Evolutionary conservation across 2,888 invertebrate genomes (phyloP).

Genomic region (Dorcus parallelipipedus): DNA sequence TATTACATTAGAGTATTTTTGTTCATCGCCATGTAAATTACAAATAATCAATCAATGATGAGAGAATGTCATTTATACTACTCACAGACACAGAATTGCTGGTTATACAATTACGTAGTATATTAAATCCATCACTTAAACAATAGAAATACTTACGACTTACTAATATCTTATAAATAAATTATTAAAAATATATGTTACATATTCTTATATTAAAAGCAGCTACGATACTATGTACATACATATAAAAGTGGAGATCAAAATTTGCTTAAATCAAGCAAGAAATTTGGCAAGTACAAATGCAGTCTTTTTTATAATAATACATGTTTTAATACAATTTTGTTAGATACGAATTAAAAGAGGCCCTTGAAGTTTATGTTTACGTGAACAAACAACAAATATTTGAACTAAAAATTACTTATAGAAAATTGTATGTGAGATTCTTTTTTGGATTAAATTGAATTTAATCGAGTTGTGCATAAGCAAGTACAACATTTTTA

Average conservation of each 20-base stretch:
- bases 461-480: constrained; percentile 70
- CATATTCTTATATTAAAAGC: constrained; percentile 9
- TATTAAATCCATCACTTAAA: constrained; percentile 9
- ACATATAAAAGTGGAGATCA: constrained; percentile 12
- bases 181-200: constrained; percentile 17
- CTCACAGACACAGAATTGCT: not conserved
- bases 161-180: constrained; percentile 13
- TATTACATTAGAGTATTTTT: not conserved
- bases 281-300: constrained; percentile 18
- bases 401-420: not conserved
- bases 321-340: not conserved
- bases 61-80: not conserved
- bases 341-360: not conserved
- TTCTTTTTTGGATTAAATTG: too few species aligned
- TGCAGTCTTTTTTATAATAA: constrained; percentile 10
- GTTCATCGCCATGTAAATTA: not conserved
- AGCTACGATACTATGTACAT: constrained; percentile 7
- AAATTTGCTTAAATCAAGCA: constrained; percentile 2
- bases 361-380: not conserved
- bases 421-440: not conserved
- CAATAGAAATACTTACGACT: constrained; percentile 5
- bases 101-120: not conserved
- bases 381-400: not conserved
- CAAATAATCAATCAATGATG: not conserved
- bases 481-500: constrained; percentile 66